Evolutionary conservation across 2,888 invertebrate species (phyloP).

Genomic region (Cheilosia vernalis): DNA sequence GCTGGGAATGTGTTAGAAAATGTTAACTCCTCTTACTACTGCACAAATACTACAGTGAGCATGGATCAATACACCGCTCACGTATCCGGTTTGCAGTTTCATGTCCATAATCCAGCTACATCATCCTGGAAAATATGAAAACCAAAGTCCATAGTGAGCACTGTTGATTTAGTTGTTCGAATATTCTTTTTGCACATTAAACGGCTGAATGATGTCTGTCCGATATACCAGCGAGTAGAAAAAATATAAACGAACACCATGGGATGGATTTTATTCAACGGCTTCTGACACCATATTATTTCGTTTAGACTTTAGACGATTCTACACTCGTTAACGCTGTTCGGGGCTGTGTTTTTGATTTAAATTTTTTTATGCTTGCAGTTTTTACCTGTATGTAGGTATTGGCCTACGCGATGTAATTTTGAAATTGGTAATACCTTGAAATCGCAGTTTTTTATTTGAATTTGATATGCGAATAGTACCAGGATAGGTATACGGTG

Average conservation of each 20-base stretch:
- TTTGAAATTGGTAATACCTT: no score
- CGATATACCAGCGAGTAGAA: conserved; percentile 8
- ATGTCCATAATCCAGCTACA: conserved; percentile 29
- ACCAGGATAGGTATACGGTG: no score
- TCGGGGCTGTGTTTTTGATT: neutral
- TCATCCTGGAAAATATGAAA: neutral
- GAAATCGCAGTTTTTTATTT: no score
- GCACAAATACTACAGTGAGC: neutral
- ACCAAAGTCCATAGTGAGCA: neutral
- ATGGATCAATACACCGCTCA: neutral
- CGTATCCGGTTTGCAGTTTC: conserved; percentile 4
- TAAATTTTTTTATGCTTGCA: neutral
- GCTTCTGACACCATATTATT: conserved; percentile 14
- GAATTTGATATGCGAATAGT: no score
- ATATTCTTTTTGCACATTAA: conserved; percentile 14
- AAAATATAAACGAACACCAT: conserved; percentile 3
- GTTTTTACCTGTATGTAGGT: no score
- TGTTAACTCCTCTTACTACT: no score
- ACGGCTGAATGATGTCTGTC: conserved; percentile 18
- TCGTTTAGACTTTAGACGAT: conserved; percentile 11
- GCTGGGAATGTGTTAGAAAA: no score
- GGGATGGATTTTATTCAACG: conserved; percentile 23
- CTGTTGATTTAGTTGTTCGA: conserved; percentile 48
- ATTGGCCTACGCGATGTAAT: no score
- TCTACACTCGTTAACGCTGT: conserved; percentile 9